A percentile compares a stretch with the other conserved stretches of the same genome.
Conservation (phyloP, 1,140 invertebrate species). For the Artemia franciscana region DNA sequence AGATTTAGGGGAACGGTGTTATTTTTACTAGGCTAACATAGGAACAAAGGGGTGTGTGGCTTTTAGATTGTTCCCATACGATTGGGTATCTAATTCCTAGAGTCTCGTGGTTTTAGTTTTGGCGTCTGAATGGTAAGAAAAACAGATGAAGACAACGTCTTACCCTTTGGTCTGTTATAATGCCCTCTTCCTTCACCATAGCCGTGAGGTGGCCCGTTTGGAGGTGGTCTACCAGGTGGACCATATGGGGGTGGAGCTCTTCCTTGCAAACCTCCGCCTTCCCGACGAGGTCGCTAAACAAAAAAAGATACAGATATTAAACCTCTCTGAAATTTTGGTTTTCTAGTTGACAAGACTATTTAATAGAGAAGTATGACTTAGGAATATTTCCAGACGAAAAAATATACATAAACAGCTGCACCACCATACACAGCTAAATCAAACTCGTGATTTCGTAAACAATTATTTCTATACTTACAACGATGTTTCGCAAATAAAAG, state of each 20-base stretch:
- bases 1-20: no score
- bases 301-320: neutral
- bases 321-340: no score
- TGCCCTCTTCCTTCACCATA: constrained; percentile 39
- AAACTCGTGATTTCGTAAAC: no score
- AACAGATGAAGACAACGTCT: neutral
- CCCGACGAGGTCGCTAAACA: constrained; percentile 6
- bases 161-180: constrained; percentile 28
- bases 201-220: constrained; percentile 33
- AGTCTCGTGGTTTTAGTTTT: neutral
- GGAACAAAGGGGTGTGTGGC: neutral
- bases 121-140: neutral
- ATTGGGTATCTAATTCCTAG: neutral
- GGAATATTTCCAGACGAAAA: no score
- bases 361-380: no score
- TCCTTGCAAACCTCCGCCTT: constrained; percentile 12
- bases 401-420: no score
- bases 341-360: no score
- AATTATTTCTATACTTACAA: no score
- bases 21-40: no score
- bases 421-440: no score
- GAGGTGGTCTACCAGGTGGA: constrained; percentile 12
- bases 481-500: no score
- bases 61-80: neutral
- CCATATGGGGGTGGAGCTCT: constrained; percentile 18